Base-by-base conservation (phyloP, 2,797 vertebrate species). In the Bradypodion pumilum region DNA sequence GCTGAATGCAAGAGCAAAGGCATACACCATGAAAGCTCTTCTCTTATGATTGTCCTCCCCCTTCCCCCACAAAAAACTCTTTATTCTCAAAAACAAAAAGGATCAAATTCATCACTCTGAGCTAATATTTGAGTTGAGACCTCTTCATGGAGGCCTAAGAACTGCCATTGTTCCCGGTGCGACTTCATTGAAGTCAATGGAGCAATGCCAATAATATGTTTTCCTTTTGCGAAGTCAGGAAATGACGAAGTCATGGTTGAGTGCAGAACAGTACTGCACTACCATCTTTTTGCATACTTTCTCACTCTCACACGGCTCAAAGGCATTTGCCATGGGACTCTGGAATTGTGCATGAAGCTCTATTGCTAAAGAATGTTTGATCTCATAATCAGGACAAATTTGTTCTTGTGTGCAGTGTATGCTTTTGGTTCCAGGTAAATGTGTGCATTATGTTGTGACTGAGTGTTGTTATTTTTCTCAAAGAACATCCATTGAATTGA, bases 241-340 rank as follows among this genome's bases (percentile, higher is more conserved):
- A 91, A 88, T 86, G 77, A 72, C 86, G 73, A 69, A 89, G 75
- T 76, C 83, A 83, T 77, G 78, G 77, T 42, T 89, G 86, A 92
- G 84, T 46, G 37, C 70, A 5, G 1, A 78, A 46, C 83, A 88
- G 25, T n/a, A n/a, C n/a, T n/a, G n/a, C 0, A 0, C 86, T 84
- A 78, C 69, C 81, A 40, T 74, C 78, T 78, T 89, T 89, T 86
- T 88, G 32, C 46, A 89, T 7, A 56, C 4, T 89, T 88, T 91
- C 90, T 86, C 59, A 83, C 86, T 85, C 52, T 86, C 73, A 78
- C 80, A 74, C 37, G 85, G 69, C 66, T 88, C 80, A 86, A 40
- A n/a, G 44, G 66, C 85, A 88, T 82, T 69, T 84, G n/a, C 49
- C 63, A 27, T 92, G 85, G 89, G 91, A 91, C 94, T 88, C 42